A percentile compares a stretch with the other conserved stretches of the same genome.
phyloP scores from a whole-genome alignment of 2,113 vertebrate genomes.

The Poeciliopsis retropinna region DNA sequence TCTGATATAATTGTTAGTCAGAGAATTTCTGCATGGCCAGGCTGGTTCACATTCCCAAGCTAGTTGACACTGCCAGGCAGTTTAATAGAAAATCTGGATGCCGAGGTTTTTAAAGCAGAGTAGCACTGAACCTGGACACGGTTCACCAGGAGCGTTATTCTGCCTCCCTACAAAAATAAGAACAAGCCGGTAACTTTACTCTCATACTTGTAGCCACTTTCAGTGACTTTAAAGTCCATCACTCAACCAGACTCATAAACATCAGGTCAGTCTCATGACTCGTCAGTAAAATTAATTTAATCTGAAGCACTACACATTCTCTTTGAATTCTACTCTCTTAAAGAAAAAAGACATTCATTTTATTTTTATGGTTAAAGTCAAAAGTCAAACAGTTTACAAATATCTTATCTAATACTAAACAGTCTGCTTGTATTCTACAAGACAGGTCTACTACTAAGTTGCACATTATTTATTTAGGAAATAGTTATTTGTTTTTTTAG shows the following conservation, averaged over 20 bases:
- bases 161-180: slow-evolving; percentile 61
- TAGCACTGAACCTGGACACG: slow-evolving; percentile 80
- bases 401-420: neutral
- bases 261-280: neutral
- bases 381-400: neutral
- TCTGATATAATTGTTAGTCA: slow-evolving; percentile 90
- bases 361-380: neutral
- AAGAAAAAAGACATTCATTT: neutral
- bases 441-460: neutral
- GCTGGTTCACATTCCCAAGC: slow-evolving; percentile 84
- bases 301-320: neutral
- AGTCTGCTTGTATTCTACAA: neutral
- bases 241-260: neutral
- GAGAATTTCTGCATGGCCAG: slow-evolving; percentile 87
- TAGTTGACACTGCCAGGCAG: slow-evolving; percentile 86
- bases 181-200: slow-evolving; percentile 63
- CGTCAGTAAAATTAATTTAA: neutral
- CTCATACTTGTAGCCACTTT: slow-evolving; percentile 11
- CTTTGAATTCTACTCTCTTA: neutral
- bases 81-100: slow-evolving; percentile 88
- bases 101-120: slow-evolving; percentile 83
- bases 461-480: too few relatives aligned
- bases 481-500: neutral
- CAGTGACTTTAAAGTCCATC: neutral
- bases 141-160: slow-evolving; percentile 80